These are phyloP conservation scores for Sebastes cheni DNA, from an alignment of 2,797 vertebrate genomes.

Conservation along the genomic window DNA sequence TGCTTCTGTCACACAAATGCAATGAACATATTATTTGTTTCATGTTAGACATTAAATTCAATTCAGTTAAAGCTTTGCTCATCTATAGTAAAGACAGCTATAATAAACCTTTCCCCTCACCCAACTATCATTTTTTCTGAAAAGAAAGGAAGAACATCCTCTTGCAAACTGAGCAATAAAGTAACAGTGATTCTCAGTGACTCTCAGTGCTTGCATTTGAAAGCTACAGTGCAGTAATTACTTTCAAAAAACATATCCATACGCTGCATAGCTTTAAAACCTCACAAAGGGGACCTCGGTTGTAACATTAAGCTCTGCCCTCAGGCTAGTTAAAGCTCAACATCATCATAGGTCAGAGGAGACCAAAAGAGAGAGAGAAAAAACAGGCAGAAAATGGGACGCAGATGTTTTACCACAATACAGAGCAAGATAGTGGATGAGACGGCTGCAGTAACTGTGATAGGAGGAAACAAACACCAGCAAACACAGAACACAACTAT, in stretches of 20 bases:
- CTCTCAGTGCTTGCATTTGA: conserved; percentile 10
- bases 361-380: not conserved
- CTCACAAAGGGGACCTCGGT: not conserved
- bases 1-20: not conserved
- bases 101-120: not conserved
- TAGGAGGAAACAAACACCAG: not conserved
- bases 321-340: conserved; percentile 20
- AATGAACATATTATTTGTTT: no score
- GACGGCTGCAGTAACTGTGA: not conserved
- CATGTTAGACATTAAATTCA: not conserved
- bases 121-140: not conserved
- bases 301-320: conserved; percentile 36
- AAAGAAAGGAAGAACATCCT: not conserved
- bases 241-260: conserved; percentile 21
- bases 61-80: not conserved
- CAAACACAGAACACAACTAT: not conserved
- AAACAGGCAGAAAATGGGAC: conserved; percentile 20
- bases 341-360: conserved; percentile 38
- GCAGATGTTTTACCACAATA: not conserved
- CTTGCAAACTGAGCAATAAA: not conserved
- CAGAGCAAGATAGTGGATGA: not conserved
- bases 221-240: conserved; percentile 21
- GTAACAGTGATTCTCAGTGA: not conserved
- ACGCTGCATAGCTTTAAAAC: conserved; percentile 3
- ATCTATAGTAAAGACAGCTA: not conserved